Evolutionary conservation across 2,888 invertebrate genomes (phyloP), one percentile per base, ranked within the genome.

Genomic region (Neuroscelio doddi): DNA sequence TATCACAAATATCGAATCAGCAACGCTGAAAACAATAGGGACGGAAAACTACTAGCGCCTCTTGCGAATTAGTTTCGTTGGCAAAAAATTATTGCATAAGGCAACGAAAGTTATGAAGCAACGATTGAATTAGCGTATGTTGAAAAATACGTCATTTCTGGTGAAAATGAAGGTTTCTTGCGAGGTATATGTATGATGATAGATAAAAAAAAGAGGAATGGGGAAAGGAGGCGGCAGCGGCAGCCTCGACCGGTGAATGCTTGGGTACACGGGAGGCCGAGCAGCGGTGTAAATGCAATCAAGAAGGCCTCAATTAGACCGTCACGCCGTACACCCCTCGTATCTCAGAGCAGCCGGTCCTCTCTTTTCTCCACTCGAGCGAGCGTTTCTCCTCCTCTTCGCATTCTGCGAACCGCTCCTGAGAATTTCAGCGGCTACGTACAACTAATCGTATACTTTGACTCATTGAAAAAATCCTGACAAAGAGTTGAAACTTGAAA

Each of bases 221-320:
- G 45, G 49, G 55, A 52, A 61, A 64, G 57, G 47, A 57, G 62
- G 38, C 56, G 47, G 50, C 57, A 56, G 56, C 59, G 57, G 64
- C 57, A 59, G 52, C 63, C 17, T 39, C 39, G 14, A 17, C 17
- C 39, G 21, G 67, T 68, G 64, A 68, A 65, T 68, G 64, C 64
- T n/a, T 63, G 58, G 68, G 67, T 64, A 72, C 73, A 74, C 76
- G 63, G 76, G 75, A 75, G 77, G 77, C 76, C 63, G 73, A 64
- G 70, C 73, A 68, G 71, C 79, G 80, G 80, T 80, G 80, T 80
- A 80, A 80, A 80, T 80, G 80, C 79, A 80, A 80, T 80, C 80
- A 80, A 80, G 80, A 79, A 80, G 78, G 75, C 80, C 80, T 80
- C 80, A 80, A 80, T 80, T 80, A 80, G 79, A 80, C 80, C 80